Conservation (phyloP, 2,888 invertebrate genomes). For the Phyllotreta striolata region DNA sequence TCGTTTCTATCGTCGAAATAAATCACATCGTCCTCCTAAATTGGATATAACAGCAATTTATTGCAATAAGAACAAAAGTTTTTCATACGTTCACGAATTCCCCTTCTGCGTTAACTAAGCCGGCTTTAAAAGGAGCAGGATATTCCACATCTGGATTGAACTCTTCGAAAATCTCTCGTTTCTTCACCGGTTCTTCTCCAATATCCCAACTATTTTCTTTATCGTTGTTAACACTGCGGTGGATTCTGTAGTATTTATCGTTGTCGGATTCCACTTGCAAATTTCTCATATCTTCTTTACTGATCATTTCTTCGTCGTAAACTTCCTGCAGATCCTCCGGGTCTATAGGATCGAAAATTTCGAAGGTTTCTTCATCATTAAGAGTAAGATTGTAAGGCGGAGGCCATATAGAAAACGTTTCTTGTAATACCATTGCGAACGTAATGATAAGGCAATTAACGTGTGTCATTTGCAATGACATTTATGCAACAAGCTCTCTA, state of each 20-base stretch:
- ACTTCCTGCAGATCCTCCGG: slow-evolving; percentile 57
- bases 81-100: slow-evolving; percentile 36
- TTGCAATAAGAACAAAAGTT: slow-evolving; percentile 1
- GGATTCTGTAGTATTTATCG: slow-evolving; percentile 44
- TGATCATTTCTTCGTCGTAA: slow-evolving; percentile 56
- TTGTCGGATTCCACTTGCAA: slow-evolving; percentile 26
- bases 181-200: slow-evolving; percentile 14
- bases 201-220: slow-evolving; percentile 16
- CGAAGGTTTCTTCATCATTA: slow-evolving; percentile 56
- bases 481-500: slow-evolving; percentile 1
- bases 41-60: background rate
- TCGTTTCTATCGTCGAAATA: slow-evolving; percentile 20
- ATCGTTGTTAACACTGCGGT: slow-evolving; percentile 29
- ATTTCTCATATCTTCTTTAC: slow-evolving; percentile 40
- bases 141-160: slow-evolving; percentile 50
- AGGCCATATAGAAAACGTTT: slow-evolving; percentile 53
- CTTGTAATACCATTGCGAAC: background rate
- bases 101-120: slow-evolving; percentile 46
- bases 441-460: too few relatives aligned
- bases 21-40: slow-evolving; percentile 31
- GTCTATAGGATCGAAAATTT: slow-evolving; percentile 56
- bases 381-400: slow-evolving; percentile 56
- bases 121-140: slow-evolving; percentile 50
- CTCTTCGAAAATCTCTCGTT: slow-evolving; percentile 41
- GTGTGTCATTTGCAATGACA: slow-evolving; percentile 16